These are phyloP conservation scores for Pristionchus fissidentatus DNA, from an alignment of 2,888 invertebrate genomes.

Conservation along the genomic window DNA sequence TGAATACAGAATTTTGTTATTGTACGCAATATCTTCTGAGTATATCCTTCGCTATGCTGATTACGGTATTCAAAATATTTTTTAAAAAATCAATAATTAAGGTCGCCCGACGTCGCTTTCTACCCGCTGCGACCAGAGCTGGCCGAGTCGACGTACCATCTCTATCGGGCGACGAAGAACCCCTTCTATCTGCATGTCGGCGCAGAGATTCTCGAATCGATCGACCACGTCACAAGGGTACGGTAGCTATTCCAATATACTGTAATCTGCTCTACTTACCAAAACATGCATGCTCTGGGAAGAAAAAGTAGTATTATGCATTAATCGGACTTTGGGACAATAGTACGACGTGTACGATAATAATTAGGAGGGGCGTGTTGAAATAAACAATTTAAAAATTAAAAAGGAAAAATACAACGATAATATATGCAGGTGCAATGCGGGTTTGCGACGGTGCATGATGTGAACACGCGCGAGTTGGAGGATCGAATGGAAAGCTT, in stretches of 20 bases:
- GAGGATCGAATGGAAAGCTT: slow-evolving; percentile 82
- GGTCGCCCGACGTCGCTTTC: slow-evolving; percentile 80
- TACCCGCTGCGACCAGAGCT: slow-evolving; percentile 82
- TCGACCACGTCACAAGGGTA: slow-evolving; percentile 69
- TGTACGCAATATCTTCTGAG: too few species aligned
- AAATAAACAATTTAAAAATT: too few species aligned
- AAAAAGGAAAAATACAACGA: neutral
- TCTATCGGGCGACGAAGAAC: slow-evolving; percentile 81
- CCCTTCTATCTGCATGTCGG: slow-evolving; percentile 83
- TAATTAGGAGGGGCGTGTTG: too few species aligned
- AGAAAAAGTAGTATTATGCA: neutral
- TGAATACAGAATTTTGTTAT: too few species aligned
- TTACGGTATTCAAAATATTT: too few species aligned
- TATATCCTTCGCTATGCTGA: too few species aligned
- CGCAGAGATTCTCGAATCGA: slow-evolving; percentile 79
- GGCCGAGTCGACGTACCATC: slow-evolving; percentile 81
- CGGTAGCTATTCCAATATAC: slow-evolving; percentile 72
- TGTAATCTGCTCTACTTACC: neutral
- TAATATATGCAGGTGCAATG: slow-evolving; percentile 77
- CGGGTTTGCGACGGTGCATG: slow-evolving; percentile 82
- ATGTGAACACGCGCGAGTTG: slow-evolving; percentile 80
- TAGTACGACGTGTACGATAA: too few species aligned
- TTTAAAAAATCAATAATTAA: slow-evolving; percentile 56
- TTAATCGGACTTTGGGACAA: neutral
- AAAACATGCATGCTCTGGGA: neutral